These are phyloP conservation scores for Dolichotis patagonum DNA, from an alignment of 2,113 vertebrate genomes.

Conservation along the genomic window DNA sequence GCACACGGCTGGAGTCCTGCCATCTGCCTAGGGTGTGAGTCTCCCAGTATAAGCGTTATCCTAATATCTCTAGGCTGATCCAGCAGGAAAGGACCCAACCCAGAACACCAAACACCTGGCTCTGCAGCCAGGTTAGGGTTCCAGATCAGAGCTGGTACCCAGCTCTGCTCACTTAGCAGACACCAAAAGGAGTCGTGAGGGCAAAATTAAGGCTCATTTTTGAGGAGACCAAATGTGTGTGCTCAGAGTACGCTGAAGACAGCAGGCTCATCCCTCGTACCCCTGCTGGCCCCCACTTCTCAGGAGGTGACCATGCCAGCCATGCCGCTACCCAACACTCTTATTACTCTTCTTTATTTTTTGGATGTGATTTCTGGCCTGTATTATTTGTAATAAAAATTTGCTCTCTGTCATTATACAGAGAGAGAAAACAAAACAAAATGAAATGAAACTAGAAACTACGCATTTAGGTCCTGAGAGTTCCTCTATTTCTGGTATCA, in stretches of 20 bases:
- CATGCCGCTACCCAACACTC: accelerated
- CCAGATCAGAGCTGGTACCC: too few species aligned
- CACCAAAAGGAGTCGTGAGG: accelerated
- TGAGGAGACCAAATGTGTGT: too few species aligned
- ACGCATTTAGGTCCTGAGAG: background rate
- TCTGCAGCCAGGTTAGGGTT: accelerated
- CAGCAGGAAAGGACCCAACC: background rate
- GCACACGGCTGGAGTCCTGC: background rate
- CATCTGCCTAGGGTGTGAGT: background rate
- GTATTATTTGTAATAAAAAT: background rate
- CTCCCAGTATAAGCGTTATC: background rate
- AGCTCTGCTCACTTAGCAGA: background rate
- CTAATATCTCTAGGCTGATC: background rate
- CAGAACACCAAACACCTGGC: accelerated
- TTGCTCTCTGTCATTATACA: background rate
- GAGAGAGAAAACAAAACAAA: background rate
- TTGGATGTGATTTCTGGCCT: background rate
- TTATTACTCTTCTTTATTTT: background rate
- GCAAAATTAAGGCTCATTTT: background rate
- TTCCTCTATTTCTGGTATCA: accelerated
- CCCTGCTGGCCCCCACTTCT: background rate
- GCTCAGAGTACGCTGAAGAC: too few species aligned
- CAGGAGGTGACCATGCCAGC: too few species aligned
- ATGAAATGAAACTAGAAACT: background rate
- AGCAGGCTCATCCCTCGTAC: background rate